phyloP scores from a whole-genome alignment of 1,140 invertebrate genomes.

The Oppia nitens region DNA sequence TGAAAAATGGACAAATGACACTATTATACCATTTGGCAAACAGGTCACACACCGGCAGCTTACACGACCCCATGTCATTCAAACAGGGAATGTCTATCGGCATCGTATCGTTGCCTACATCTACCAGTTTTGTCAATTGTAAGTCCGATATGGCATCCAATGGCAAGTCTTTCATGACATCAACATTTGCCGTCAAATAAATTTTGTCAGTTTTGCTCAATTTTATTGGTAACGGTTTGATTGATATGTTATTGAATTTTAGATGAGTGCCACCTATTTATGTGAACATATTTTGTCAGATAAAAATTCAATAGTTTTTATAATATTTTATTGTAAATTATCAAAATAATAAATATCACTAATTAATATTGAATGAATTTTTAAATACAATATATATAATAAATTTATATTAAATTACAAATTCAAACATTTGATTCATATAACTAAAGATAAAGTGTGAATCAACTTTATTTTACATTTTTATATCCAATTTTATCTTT shows the following conservation, averaged over 20 bases:
- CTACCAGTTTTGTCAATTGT: not conserved
- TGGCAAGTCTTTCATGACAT: not conserved
- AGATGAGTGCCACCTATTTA: conserved; percentile 5
- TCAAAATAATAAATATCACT: too few relatives aligned
- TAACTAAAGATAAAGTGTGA: too few relatives aligned
- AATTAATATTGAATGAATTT: too few relatives aligned
- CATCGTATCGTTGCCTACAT: not conserved
- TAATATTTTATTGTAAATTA: too few relatives aligned
- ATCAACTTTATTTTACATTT: too few relatives aligned
- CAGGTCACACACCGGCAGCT: conserved; percentile 2
- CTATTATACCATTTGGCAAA: conserved; percentile 6
- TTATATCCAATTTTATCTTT: too few relatives aligned
- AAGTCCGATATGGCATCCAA: not conserved
- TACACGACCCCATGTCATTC: conserved; percentile 3
- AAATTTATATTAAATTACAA: too few relatives aligned
- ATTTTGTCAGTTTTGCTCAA: conserved; percentile 1
- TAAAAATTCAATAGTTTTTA: too few relatives aligned
- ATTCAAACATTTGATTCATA: too few relatives aligned
- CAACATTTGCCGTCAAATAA: not conserved
- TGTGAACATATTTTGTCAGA: too few relatives aligned
- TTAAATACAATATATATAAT: too few relatives aligned
- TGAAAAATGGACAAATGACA: conserved; percentile 6
- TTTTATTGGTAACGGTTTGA: conserved; percentile 1
- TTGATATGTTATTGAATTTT: not conserved
- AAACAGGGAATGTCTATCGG: not conserved